These are phyloP conservation scores for Sciaenops ocellatus DNA, from an alignment of 2,797 vertebrate species.

Conservation along the genomic window DNA sequence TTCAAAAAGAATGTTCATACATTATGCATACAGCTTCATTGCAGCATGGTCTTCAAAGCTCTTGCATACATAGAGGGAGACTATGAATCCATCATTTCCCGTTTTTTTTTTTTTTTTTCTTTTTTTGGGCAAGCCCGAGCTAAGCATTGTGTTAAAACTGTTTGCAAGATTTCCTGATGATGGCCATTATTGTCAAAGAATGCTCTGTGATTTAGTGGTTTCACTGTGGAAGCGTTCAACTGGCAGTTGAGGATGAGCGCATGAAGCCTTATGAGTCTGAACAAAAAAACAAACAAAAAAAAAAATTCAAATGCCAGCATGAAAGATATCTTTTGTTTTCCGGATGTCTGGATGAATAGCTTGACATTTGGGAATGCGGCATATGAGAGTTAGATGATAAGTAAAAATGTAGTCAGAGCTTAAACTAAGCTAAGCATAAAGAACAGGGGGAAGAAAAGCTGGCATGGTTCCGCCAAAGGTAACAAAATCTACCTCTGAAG, in stretches of 20 bases:
- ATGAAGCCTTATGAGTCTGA: slow-evolving; percentile 10
- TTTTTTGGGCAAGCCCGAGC: slow-evolving; percentile 41
- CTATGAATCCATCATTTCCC: slow-evolving; percentile 68
- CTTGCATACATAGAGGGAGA: slow-evolving; percentile 54
- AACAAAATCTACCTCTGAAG: background rate
- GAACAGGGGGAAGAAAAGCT: background rate
- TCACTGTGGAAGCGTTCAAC: slow-evolving; percentile 34
- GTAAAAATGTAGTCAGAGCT: background rate
- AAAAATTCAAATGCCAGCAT: slow-evolving; percentile 12
- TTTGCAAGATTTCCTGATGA: slow-evolving; percentile 51
- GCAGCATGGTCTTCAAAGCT: slow-evolving; percentile 74
- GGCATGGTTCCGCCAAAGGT: background rate
- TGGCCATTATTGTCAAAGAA: slow-evolving; percentile 42
- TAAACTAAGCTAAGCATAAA: slow-evolving; percentile 6
- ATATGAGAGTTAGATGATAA: background rate
- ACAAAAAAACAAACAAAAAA: slow-evolving; percentile 12
- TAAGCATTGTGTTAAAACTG: slow-evolving; percentile 58
- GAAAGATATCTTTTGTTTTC: slow-evolving; percentile 27
- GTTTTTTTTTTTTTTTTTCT: too few species aligned
- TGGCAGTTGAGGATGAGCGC: slow-evolving; percentile 10
- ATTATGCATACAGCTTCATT: slow-evolving; percentile 76
- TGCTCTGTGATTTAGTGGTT: slow-evolving; percentile 55
- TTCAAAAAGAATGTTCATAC: slow-evolving; percentile 71
- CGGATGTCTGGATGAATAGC: background rate
- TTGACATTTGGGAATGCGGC: too few species aligned